Conservation (phyloP, 2,113 vertebrate genomes). For the Colinus virginianus region DNA sequence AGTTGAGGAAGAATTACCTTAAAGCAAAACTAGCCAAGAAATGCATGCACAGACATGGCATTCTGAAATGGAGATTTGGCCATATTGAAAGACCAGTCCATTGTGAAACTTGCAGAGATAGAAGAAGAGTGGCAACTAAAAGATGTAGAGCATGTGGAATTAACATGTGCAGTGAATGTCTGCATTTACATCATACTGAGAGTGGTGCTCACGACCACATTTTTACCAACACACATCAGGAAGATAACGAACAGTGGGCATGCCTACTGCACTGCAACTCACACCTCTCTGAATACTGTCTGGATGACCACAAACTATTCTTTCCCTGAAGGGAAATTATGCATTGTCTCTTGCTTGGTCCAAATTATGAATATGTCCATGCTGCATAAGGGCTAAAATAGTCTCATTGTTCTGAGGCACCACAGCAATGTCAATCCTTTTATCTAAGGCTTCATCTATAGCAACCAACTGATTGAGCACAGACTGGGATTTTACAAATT, state of each 20-base stretch:
- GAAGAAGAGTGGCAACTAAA: constrained; percentile 42
- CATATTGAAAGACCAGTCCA: constrained; percentile 4
- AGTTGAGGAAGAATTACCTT: constrained; percentile 72
- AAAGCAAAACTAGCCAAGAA: constrained; percentile 68
- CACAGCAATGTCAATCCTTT: not conserved
- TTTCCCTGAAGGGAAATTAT: not conserved
- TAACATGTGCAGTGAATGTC: constrained; percentile 72
- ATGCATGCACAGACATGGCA: constrained; percentile 67
- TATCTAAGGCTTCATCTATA: not conserved
- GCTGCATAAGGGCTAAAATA: not conserved
- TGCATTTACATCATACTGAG: constrained; percentile 61
- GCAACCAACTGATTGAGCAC: not conserved
- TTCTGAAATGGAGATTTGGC: constrained; percentile 74
- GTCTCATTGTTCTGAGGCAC: not conserved
- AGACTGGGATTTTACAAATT: not conserved
- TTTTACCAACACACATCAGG: constrained; percentile 50
- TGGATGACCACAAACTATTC: constrained; percentile 58
- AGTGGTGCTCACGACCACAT: constrained; percentile 69
- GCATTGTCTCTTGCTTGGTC: not conserved
- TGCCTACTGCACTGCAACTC: constrained; percentile 69
- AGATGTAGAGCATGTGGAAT: constrained; percentile 68
- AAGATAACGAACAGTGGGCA: constrained; percentile 62
- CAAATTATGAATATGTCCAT: not conserved
- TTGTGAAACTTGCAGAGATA: constrained; percentile 66
- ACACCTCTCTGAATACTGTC: constrained; percentile 68